phyloP scores from a whole-genome alignment of 2,888 invertebrate genomes.

The Vanessa cardui region DNA sequence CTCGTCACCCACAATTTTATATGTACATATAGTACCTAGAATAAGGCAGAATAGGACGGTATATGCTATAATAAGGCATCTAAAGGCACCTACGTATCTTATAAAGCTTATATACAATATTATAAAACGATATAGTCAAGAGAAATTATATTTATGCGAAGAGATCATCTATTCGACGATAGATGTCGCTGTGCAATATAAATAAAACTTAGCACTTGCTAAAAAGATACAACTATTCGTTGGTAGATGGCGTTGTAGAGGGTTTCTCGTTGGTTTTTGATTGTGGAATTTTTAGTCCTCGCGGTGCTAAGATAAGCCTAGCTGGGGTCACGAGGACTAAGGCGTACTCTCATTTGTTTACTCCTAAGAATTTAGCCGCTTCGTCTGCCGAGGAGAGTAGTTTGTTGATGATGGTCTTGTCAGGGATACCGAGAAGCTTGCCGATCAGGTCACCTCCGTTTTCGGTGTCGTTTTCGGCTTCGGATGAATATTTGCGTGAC shows the following conservation, averaged over 20 bases:
- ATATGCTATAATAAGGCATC: slow-evolving; percentile 70
- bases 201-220: slow-evolving; percentile 2
- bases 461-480: slow-evolving; percentile 80
- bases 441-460: slow-evolving; percentile 91
- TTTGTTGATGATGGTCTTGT: slow-evolving; percentile 92
- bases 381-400: slow-evolving; percentile 91
- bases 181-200: slow-evolving; percentile 31
- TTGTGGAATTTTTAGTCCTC: slow-evolving; percentile 69
- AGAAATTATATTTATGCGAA: slow-evolving; percentile 14
- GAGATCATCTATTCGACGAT: slow-evolving; percentile 55
- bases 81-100: slow-evolving; percentile 63
- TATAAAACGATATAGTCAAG: slow-evolving; percentile 31
- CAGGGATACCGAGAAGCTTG: slow-evolving; percentile 93
- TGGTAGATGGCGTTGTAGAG: slow-evolving; percentile 64
- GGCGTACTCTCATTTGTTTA: slow-evolving; percentile 86
- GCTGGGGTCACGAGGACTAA: slow-evolving; percentile 79
- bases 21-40: slow-evolving; percentile 48
- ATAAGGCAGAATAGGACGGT: slow-evolving; percentile 77
- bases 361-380: slow-evolving; percentile 93
- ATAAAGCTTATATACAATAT: slow-evolving; percentile 40
- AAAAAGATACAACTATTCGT: slow-evolving; percentile 51
- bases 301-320: slow-evolving; percentile 74
- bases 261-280: slow-evolving; percentile 47
- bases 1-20: slow-evolving; percentile 61
- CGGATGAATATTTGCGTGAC: slow-evolving; percentile 76